Base-by-base conservation (phyloP, 2,888 invertebrate species). In the Lithophane ornitopus region DNA sequence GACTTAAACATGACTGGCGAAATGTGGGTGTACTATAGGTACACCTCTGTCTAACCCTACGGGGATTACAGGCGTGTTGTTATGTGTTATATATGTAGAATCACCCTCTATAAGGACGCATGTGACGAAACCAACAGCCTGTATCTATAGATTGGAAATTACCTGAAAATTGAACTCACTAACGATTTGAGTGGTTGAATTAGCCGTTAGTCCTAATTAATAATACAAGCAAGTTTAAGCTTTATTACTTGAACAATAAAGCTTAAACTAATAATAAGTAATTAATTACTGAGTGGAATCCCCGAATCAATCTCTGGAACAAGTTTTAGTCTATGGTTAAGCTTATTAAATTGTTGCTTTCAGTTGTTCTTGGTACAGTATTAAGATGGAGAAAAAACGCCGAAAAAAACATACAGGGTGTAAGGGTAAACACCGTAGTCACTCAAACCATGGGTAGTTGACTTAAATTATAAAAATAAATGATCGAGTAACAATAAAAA, bases 261-360 rank as follows among this genome's bases (percentile, higher is more conserved):
- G 75, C 75, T 75, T 34, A 52, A 76, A 74, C 58, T 75, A 16
- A 52, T 61, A 28, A 58, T 52, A 34, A 16, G 19, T 52, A 41
- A 44, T 75, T 71, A 61, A 65, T 78, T 66, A 66, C 44, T 78
- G 3, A 26, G 41, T 14, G 28, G 54, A 71, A 52, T 26, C 14
- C 41, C 0, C 0, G 14, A 62, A 70, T 76, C 41, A 65, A 66
- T 65, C 63, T 70, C n/a, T 2, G 14, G 26, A n/a, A 1, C 0
- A 65, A 76, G 62, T 58, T 77, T 69, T 28, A 52, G 72, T 72
- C 61, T 34, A 41, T 39, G 56, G n/a, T 62, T 56, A 0, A 68
- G 68, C 22, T 28, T 77, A 62, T 41, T 49, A 76, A 69, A 62
- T 56, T 58, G 46, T 49, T 76, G 70, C 9, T 58, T 58, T 0